phyloP scores from a whole-genome alignment of 2,888 invertebrate species.

The Hemicrepidius hirtus region DNA sequence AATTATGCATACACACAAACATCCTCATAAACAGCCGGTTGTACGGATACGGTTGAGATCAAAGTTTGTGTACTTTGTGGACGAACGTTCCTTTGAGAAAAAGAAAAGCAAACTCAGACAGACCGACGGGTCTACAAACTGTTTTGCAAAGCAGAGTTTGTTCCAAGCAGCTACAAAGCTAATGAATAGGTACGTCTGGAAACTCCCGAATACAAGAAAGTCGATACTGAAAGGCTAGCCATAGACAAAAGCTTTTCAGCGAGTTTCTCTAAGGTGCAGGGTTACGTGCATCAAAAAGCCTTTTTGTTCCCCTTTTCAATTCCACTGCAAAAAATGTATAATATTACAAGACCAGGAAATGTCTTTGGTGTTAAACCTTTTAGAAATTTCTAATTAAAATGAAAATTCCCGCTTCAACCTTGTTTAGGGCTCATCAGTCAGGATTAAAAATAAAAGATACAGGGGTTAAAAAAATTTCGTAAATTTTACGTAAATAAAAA shows the following conservation, averaged over 20 bases:
- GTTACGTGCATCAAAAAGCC: neutral
- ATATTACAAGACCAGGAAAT: neutral
- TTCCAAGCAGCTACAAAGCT: slow-evolving; percentile 30
- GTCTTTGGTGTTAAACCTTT: too few relatives aligned
- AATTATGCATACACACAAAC: neutral
- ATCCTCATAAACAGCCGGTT: slow-evolving; percentile 3
- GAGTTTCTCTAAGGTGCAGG: slow-evolving; percentile 10
- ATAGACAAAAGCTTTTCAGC: slow-evolving; percentile 14
- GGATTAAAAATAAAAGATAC: too few relatives aligned
- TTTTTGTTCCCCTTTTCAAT: neutral
- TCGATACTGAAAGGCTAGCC: slow-evolving; percentile 26
- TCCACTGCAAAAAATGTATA: neutral
- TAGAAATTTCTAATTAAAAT: too few relatives aligned
- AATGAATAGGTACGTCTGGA: slow-evolving; percentile 38
- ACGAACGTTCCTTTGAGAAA: slow-evolving; percentile 18
- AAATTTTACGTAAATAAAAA: too few relatives aligned
- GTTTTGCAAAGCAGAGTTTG: slow-evolving; percentile 5
- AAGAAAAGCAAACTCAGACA: slow-evolving; percentile 25
- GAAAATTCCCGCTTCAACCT: too few relatives aligned
- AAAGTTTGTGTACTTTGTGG: slow-evolving; percentile 30
- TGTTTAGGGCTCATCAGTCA: too few relatives aligned
- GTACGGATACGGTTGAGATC: slow-evolving; percentile 11
- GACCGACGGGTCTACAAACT: neutral
- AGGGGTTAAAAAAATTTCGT: too few relatives aligned
- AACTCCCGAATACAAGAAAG: slow-evolving; percentile 22